These are phyloP conservation scores for Accipiter cooperii DNA, from an alignment of 2,113 vertebrate species.

Conservation along the genomic window DNA sequence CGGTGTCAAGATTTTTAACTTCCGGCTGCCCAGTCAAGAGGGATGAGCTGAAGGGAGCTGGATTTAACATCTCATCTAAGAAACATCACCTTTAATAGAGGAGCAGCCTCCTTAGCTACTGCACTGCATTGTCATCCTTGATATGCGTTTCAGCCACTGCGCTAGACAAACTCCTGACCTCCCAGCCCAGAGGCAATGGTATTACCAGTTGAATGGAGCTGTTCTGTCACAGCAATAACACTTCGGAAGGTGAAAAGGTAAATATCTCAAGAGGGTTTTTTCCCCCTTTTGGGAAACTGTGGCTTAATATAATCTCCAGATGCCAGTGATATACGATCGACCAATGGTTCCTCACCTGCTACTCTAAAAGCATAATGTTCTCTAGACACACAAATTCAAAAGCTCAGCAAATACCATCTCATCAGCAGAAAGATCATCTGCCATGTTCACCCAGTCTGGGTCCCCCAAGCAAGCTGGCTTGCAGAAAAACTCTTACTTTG, in stretches of 20 bases:
- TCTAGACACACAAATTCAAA: not conserved
- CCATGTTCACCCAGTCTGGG: not conserved
- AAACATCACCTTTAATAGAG: not conserved
- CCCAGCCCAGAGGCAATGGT: not conserved
- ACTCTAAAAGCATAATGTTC: not conserved
- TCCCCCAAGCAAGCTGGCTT: not conserved
- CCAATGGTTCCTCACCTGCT: not conserved
- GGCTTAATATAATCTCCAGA: not conserved
- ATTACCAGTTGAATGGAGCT: not conserved
- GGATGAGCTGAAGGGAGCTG: not conserved
- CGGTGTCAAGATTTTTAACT: not conserved
- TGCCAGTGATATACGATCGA: not conserved
- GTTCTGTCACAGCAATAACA: not conserved
- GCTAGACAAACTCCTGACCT: not conserved
- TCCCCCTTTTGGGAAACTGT: accelerated
- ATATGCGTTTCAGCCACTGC: not conserved
- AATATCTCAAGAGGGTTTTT: not conserved
- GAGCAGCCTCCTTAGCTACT: not conserved
- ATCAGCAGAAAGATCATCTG: not conserved
- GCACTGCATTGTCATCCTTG: not conserved
- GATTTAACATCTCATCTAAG: not conserved
- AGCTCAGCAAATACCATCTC: not conserved
- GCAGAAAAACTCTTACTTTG: not conserved
- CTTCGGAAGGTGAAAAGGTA: not conserved
- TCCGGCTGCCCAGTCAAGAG: not conserved